Evolutionary conservation across 2,888 invertebrate species (phyloP).

Genomic region (Rhogogaster chlorosoma): DNA sequence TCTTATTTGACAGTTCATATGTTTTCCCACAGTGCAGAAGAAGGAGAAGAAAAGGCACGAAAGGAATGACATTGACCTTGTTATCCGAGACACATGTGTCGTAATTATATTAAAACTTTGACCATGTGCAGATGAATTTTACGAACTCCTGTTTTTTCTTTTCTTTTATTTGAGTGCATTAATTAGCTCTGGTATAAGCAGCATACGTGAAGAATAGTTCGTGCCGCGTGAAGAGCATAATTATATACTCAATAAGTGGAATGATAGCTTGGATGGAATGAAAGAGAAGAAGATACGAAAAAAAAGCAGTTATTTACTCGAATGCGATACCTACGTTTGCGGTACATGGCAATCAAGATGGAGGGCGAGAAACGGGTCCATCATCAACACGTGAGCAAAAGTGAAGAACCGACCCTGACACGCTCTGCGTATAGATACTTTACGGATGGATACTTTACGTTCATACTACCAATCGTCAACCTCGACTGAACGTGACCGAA

Average conservation of each 20-base stretch:
- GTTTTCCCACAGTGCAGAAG: background rate
- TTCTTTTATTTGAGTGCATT: background rate
- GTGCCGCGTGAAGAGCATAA: slow-evolving; percentile 13
- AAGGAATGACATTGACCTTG: slow-evolving; percentile 23
- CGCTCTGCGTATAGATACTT: slow-evolving; percentile 53
- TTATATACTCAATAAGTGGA: slow-evolving; percentile 37
- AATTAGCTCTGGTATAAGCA: background rate
- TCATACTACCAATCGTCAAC: slow-evolving; percentile 55
- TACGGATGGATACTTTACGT: slow-evolving; percentile 46
- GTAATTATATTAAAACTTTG: background rate
- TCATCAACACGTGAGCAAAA: slow-evolving; percentile 55
- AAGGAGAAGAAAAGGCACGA: background rate
- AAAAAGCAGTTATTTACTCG: slow-evolving; percentile 33
- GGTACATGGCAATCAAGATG: slow-evolving; percentile 42
- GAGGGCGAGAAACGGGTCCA: slow-evolving; percentile 38
- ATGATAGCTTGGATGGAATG: slow-evolving; percentile 48
- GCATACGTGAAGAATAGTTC: background rate
- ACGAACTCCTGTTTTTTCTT: background rate
- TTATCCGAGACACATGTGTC: background rate
- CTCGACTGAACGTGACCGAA: slow-evolving; percentile 44
- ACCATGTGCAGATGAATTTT: background rate
- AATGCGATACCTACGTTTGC: slow-evolving; percentile 35
- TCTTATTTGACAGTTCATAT: background rate
- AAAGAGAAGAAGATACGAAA: slow-evolving; percentile 37
- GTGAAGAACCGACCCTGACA: slow-evolving; percentile 70